phyloP scores from a whole-genome alignment of 2,113 vertebrate genomes.

The Syrrhaptes paradoxus region DNA sequence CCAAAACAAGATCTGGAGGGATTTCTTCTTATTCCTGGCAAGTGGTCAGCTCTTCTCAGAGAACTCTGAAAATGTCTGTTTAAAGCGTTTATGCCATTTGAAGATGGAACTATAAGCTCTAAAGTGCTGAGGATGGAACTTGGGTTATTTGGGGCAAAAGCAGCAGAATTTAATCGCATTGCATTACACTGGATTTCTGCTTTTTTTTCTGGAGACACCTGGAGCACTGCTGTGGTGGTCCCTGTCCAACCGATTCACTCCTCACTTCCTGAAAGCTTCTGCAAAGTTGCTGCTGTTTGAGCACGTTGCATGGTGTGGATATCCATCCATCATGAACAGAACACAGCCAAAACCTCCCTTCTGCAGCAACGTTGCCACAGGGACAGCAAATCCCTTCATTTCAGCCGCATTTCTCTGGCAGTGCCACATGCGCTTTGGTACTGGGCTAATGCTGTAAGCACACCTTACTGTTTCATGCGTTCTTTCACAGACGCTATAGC shows the following conservation, averaged over 20 bases:
- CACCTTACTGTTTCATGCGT: neutral
- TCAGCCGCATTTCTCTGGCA: rapidly evolving
- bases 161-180: neutral
- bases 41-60: constrained; percentile 22
- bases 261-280: neutral
- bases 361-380: neutral
- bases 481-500: neutral
- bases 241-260: neutral
- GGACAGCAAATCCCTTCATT: rapidly evolving
- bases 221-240: neutral
- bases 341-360: neutral
- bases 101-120: neutral
- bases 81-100: neutral
- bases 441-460: neutral
- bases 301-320: rapidly evolving
- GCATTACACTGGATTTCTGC: neutral
- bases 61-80: neutral
- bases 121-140: neutral
- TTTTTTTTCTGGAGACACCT: neutral
- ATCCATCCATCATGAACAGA: rapidly evolving
- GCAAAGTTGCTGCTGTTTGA: neutral
- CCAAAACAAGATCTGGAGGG: constrained; percentile 47
- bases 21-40: constrained; percentile 47
- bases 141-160: neutral
- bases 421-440: rapidly evolving